Percentiles rank a stretch among this genome's conserved stretches.
phyloP scores from a whole-genome alignment of 2,797 vertebrate genomes.

The Acanthurus lineatus region DNA sequence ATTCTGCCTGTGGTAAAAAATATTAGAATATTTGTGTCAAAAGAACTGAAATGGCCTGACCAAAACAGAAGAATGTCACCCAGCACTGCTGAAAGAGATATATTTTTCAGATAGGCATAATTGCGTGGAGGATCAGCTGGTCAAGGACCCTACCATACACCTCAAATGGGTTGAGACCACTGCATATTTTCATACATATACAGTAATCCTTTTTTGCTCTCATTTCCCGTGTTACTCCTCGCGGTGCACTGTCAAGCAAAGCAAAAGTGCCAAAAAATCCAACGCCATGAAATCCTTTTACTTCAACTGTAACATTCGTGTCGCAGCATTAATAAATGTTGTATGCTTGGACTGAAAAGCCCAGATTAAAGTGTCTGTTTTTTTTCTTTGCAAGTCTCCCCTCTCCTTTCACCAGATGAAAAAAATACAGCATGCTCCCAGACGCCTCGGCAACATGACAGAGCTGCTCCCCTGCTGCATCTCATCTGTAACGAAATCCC shows the following conservation, averaged over 20 bases:
- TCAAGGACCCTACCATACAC: constrained; percentile 50
- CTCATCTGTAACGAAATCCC: constrained; percentile 80
- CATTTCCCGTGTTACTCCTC: constrained; percentile 53
- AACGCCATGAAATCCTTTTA: constrained; percentile 75
- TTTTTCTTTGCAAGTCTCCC: constrained; percentile 43
- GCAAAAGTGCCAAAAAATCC: constrained; percentile 64
- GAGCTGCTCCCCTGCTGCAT: constrained; percentile 72
- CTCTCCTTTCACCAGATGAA: constrained; percentile 66
- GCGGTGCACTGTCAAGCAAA: constrained; percentile 48
- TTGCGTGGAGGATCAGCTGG: constrained; percentile 50
- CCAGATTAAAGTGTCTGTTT: constrained; percentile 70
- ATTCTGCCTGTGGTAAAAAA: not conserved
- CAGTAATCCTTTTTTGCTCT: constrained; percentile 65
- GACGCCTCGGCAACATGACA: constrained; percentile 76
- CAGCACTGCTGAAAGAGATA: constrained; percentile 22
- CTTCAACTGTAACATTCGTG: constrained; percentile 73
- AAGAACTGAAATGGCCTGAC: constrained; percentile 17
- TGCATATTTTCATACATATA: constrained; percentile 52
- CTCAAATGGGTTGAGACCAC: constrained; percentile 58
- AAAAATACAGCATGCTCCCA: constrained; percentile 63
- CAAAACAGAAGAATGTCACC: not conserved
- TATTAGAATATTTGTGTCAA: constrained; percentile 14
- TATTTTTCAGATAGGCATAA: constrained; percentile 50
- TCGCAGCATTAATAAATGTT: constrained; percentile 75
- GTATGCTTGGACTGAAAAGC: constrained; percentile 72